Percentiles rank a stretch among this genome's conserved stretches.
phyloP scores from a whole-genome alignment of 53 echinoderm and acorn worm species.

The Patiria pectinifera region DNA sequence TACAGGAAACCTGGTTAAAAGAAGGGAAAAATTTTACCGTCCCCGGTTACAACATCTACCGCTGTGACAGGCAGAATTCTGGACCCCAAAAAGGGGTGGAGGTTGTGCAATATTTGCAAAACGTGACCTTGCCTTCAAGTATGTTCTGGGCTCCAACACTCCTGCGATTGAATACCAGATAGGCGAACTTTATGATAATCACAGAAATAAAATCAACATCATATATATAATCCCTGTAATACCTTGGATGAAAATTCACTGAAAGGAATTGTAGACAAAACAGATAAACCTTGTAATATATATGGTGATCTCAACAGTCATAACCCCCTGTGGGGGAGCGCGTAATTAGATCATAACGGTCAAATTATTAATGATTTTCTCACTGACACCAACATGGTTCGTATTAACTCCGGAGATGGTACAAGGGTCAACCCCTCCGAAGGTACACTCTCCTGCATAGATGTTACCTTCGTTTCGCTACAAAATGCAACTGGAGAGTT shows the following conservation, averaged over 20 bases:
- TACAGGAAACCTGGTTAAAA: too few species aligned
- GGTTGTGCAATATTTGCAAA: not conserved
- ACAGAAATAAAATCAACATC: not conserved
- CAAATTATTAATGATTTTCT: not conserved
- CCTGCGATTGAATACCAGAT: not conserved
- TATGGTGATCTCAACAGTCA: constrained; percentile 32
- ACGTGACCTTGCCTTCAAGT: not conserved
- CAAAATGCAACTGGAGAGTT: not conserved
- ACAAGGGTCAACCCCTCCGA: not conserved
- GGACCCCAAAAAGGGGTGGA: not conserved
- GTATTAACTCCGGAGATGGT: not conserved
- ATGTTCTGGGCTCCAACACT: not conserved
- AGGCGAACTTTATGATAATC: not conserved
- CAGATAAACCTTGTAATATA: not conserved
- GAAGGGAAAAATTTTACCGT: not conserved
- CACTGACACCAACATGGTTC: not conserved
- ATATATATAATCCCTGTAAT: not conserved
- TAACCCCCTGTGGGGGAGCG: constrained; percentile 35
- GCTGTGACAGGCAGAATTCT: too few species aligned
- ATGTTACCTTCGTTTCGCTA: too few species aligned
- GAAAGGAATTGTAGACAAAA: not conserved
- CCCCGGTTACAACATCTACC: not conserved
- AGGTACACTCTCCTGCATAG: too few species aligned
- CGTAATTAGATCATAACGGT: not conserved
- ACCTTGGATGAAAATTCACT: not conserved